Percentiles rank a stretch among this genome's conserved stretches.
Conservation (phyloP, 2,113 vertebrate species). For the Anolis carolinensis region DNA sequence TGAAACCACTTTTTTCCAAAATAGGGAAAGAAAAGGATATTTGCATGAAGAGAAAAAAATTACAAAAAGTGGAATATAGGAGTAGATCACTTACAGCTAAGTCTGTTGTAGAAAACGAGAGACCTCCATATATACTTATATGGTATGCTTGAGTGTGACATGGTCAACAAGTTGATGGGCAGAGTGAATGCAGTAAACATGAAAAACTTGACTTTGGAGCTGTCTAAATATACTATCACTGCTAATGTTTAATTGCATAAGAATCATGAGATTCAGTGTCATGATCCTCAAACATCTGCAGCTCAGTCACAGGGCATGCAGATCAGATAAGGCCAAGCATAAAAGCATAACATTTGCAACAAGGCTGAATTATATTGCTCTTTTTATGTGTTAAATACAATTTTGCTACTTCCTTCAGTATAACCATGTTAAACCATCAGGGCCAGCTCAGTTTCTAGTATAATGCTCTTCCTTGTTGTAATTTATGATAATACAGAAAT, state of each 20-base stretch:
- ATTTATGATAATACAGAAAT: neutral
- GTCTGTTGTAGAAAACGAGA: neutral
- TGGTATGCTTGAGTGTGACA: neutral
- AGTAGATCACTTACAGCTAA: neutral
- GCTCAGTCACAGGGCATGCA: constrained; percentile 12
- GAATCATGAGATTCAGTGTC: constrained; percentile 15
- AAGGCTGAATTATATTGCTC: neutral
- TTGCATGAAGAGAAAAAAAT: neutral
- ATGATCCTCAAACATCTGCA: constrained; percentile 16
- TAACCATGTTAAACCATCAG: neutral
- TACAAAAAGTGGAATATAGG: neutral
- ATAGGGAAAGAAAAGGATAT: neutral
- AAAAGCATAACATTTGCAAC: constrained; percentile 15
- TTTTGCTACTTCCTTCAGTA: neutral
- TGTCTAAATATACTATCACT: constrained; percentile 11
- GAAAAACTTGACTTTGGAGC: constrained; percentile 12
- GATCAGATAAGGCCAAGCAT: constrained; percentile 14
- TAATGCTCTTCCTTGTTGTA: neutral
- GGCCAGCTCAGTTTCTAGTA: neutral
- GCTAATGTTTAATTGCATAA: constrained; percentile 22
- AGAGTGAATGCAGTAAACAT: constrained; percentile 18
- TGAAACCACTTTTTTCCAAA: neutral
- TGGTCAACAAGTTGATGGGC: constrained; percentile 11
- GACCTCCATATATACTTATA: neutral
- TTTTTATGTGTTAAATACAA: neutral